Evolutionary conservation across 2,113 vertebrate species (phyloP).

Genomic region (Paradoxurus hermaphroditus): DNA sequence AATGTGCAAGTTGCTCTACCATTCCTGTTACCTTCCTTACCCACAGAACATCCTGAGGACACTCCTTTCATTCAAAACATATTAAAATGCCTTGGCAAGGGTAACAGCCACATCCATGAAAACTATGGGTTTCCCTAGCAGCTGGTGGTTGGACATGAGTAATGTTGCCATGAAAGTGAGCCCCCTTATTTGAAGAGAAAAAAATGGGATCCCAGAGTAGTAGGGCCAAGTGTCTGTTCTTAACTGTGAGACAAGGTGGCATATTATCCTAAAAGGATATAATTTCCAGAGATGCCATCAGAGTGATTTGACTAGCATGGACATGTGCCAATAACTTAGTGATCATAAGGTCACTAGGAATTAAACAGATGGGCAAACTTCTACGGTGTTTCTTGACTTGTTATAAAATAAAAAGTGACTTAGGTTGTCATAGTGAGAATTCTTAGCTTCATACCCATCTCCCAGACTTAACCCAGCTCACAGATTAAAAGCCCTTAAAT

Average conservation of each 20-base stretch:
- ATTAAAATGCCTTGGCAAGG: background rate
- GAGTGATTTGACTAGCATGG: background rate
- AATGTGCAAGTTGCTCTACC: background rate
- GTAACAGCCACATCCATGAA: background rate
- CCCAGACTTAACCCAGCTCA: background rate
- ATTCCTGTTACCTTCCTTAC: background rate
- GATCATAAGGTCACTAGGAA: background rate
- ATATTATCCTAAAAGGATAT: background rate
- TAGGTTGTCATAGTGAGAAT: background rate
- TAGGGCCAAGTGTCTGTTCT: background rate
- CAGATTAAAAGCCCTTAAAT: background rate
- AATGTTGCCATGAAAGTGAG: background rate
- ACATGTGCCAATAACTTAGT: background rate
- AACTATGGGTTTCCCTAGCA: background rate
- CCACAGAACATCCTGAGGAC: background rate
- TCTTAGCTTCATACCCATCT: background rate
- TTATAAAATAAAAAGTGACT: background rate
- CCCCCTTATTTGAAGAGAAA: background rate
- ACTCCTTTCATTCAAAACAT: background rate
- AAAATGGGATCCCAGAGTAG: background rate
- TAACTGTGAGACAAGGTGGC: background rate
- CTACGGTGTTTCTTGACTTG: background rate
- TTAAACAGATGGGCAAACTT: background rate
- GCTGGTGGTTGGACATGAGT: background rate
- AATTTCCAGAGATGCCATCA: background rate